Evolutionary conservation across 2,113 vertebrate genomes (phyloP).

Genomic region (Phasianus colchicus): DNA sequence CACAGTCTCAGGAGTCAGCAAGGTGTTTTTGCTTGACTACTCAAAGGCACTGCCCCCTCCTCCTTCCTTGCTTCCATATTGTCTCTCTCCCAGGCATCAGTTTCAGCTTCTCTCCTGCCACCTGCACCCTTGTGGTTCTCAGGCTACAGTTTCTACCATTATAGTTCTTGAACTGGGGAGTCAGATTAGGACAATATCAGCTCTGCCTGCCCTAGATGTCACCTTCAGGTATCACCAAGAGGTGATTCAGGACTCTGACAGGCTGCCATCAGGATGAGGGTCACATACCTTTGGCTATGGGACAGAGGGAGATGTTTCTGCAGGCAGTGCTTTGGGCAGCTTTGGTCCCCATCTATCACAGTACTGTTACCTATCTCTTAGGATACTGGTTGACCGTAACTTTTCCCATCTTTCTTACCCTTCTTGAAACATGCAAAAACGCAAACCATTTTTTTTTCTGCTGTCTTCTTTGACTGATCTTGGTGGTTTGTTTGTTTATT

Average conservation of each 20-base stretch:
- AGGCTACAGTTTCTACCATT: not conserved
- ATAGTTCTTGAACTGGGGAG: not conserved
- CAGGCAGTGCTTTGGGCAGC: not conserved
- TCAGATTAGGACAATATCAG: not conserved
- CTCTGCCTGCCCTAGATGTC: not conserved
- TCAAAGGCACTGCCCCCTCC: not conserved
- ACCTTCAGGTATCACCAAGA: not conserved
- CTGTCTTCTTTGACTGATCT: not conserved
- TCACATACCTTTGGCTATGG: accelerated
- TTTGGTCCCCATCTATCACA: not conserved
- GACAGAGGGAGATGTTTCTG: not conserved
- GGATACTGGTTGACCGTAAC: accelerated
- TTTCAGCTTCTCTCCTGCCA: not conserved
- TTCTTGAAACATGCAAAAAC: not conserved
- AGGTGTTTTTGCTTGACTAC: not conserved
- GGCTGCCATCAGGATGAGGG: not conserved
- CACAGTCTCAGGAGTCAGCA: not conserved
- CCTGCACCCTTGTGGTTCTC: not conserved
- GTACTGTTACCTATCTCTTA: not conserved
- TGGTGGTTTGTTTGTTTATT: not conserved
- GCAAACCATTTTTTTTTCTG: not conserved
- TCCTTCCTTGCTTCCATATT: not conserved
- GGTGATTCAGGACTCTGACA: not conserved
- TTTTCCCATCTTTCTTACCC: not conserved
- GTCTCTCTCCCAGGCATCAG: not conserved